phyloP scores from a whole-genome alignment of 2,888 invertebrate species.

The Cremastobaeus sp. region DNA sequence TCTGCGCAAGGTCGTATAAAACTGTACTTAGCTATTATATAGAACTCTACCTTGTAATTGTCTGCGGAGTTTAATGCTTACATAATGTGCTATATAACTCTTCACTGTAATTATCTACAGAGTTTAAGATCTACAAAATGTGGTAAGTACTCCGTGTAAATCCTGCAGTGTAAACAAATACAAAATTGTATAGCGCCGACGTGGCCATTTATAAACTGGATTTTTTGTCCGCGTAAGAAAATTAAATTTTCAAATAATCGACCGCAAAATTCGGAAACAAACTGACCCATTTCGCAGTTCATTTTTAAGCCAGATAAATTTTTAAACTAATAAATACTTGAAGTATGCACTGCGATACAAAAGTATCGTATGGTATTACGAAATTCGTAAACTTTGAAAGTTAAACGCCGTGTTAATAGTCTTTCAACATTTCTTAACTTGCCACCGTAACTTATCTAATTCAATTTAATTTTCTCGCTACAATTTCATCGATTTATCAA shows the following conservation, averaged over 20 bases:
- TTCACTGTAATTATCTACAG: constrained; percentile 41
- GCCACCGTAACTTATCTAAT: constrained; percentile 21
- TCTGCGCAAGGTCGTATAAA: constrained; percentile 31
- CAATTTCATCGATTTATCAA: background rate
- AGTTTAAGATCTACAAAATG: constrained; percentile 48
- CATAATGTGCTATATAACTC: constrained; percentile 44
- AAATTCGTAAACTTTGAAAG: constrained; percentile 34
- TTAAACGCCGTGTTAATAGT: constrained; percentile 26
- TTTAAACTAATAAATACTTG: too few relatives aligned
- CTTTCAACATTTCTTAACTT: constrained; percentile 27
- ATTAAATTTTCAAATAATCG: background rate
- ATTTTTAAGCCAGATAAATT: constrained; percentile 1
- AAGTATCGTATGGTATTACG: constrained; percentile 7
- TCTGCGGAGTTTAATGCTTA: constrained; percentile 44
- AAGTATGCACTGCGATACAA: constrained; percentile 17
- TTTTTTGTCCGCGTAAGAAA: constrained; percentile 11
- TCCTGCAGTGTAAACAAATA: constrained; percentile 35
- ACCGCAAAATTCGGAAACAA: background rate
- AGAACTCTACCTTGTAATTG: constrained; percentile 28
- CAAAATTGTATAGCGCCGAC: constrained; percentile 26
- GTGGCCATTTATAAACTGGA: constrained; percentile 15
- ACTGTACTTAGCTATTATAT: constrained; percentile 31
- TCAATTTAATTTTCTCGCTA: constrained; percentile 21
- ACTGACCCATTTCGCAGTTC: too few relatives aligned
- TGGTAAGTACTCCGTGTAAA: constrained; percentile 31